phyloP scores from a whole-genome alignment of 2,797 vertebrate genomes.

The Coranthus polyacanthus region DNA sequence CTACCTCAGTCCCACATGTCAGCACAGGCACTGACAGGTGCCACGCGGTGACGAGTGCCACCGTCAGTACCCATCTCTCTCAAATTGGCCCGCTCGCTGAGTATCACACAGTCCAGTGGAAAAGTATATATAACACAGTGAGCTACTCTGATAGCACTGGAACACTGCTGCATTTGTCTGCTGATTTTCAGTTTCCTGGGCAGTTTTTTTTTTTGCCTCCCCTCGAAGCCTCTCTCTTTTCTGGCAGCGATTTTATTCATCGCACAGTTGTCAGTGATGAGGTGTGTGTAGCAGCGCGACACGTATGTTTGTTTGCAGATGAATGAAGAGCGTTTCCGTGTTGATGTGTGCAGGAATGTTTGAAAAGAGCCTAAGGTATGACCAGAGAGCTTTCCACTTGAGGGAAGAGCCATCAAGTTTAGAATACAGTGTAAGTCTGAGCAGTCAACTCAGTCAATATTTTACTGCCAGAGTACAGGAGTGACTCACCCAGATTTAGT shows the following conservation, averaged over 20 bases:
- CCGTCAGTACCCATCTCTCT: constrained; percentile 64
- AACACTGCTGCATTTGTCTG: constrained; percentile 37
- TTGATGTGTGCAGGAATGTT: constrained; percentile 6
- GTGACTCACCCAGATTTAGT: constrained; percentile 49
- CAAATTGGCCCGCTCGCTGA: constrained; percentile 60
- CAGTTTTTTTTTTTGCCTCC: not conserved
- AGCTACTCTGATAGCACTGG: constrained; percentile 21
- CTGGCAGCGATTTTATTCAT: constrained; percentile 22
- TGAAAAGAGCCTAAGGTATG: constrained; percentile 44
- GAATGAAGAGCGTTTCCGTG: constrained; percentile 19
- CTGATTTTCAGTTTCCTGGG: constrained; percentile 18
- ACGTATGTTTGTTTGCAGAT: constrained; percentile 8
- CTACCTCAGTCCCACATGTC: constrained; percentile 59
- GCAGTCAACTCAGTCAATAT: constrained; percentile 51
- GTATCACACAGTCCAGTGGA: constrained; percentile 50
- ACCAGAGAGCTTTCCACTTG: constrained; percentile 17
- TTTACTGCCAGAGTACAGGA: constrained; percentile 26
- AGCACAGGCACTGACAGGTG: constrained; percentile 71
- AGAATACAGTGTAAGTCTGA: constrained; percentile 31
- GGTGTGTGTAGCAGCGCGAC: constrained; percentile 18
- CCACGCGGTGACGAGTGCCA: constrained; percentile 60
- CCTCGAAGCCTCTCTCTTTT: constrained; percentile 21
- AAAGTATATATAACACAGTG: constrained; percentile 36
- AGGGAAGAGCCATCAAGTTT: constrained; percentile 52
- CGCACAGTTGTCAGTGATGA: constrained; percentile 28